phyloP scores from a whole-genome alignment of 2,888 invertebrate genomes.

The Vesta saturnalis region DNA sequence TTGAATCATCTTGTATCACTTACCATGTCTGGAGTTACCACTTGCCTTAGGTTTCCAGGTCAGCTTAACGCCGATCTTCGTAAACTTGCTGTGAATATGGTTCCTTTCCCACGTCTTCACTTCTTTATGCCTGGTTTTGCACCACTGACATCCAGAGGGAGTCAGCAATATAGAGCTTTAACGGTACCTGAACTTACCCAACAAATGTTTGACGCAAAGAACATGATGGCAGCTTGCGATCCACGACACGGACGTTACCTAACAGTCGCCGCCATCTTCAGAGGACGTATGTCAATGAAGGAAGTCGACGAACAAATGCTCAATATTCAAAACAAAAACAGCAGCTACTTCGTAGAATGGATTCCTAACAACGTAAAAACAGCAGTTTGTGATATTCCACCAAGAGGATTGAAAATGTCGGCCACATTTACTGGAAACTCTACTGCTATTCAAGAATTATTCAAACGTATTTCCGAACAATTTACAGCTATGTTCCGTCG shows the following conservation, averaged over 20 bases:
- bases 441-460: slow-evolving; percentile 79
- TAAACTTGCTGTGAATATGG: slow-evolving; percentile 95
- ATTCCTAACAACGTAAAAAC: slow-evolving; percentile 86
- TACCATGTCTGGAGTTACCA: slow-evolving; percentile 90
- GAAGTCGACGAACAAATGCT: slow-evolving; percentile 82
- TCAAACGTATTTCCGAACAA: slow-evolving; percentile 78
- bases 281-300: slow-evolving; percentile 80
- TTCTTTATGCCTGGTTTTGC: slow-evolving; percentile 97
- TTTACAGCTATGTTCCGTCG: slow-evolving; percentile 82
- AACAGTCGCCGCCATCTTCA: slow-evolving; percentile 77
- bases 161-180: slow-evolving; percentile 73
- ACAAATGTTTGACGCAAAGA: slow-evolving; percentile 81
- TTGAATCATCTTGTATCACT: slow-evolving; percentile 90
- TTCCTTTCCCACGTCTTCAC: slow-evolving; percentile 94
- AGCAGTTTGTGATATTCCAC: slow-evolving; percentile 84
- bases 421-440: slow-evolving; percentile 82
- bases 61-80: slow-evolving; percentile 93
- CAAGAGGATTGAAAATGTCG: slow-evolving; percentile 79
- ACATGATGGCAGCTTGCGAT: slow-evolving; percentile 83
- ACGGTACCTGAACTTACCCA: slow-evolving; percentile 81
- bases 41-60: slow-evolving; percentile 90
- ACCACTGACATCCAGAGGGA: slow-evolving; percentile 87
- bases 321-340: slow-evolving; percentile 72
- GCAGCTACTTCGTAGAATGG: slow-evolving; percentile 74
- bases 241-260: slow-evolving; percentile 76